Conservation (phyloP, 2,797 vertebrate species). For the Lophius americanus region DNA sequence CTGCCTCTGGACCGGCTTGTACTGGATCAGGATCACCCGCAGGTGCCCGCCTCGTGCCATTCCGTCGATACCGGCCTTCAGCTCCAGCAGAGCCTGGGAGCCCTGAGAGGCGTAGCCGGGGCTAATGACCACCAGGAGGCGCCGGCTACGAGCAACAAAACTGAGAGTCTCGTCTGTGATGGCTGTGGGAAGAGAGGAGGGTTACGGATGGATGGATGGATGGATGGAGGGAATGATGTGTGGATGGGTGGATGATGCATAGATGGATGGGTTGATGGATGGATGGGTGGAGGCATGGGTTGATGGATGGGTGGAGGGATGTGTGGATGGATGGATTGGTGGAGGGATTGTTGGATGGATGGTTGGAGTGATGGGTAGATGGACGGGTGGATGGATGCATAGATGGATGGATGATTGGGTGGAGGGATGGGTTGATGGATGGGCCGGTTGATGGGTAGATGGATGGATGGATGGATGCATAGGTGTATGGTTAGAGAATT, state of each 20-base stretch:
- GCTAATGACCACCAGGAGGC: conserved; percentile 92
- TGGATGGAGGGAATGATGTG: too few relatives aligned
- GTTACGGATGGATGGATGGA: conserved; percentile 5
- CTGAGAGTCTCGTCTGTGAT: conserved; percentile 96
- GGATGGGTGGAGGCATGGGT: too few relatives aligned
- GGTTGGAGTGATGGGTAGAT: background rate
- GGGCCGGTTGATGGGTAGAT: too few relatives aligned
- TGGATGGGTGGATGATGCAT: background rate
- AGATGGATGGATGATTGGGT: too few relatives aligned
- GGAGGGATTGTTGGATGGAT: background rate
- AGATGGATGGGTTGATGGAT: background rate
- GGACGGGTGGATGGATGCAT: too few relatives aligned
- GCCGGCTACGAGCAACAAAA: conserved; percentile 93
- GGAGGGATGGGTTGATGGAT: too few relatives aligned
- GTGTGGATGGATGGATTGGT: background rate
- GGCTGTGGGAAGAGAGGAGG: conserved; percentile 81
- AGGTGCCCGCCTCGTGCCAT: conserved; percentile 91
- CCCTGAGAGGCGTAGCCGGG: conserved; percentile 89
- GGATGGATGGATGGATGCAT: too few relatives aligned
- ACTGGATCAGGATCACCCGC: conserved; percentile 93
- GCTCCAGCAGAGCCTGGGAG: conserved; percentile 95
- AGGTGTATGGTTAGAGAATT: too few relatives aligned
- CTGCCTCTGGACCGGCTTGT: conserved; percentile 84
- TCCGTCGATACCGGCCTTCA: conserved; percentile 91
- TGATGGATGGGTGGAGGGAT: too few relatives aligned